These are phyloP conservation scores for Hycleus cichorii DNA, from an alignment of 1,140 invertebrate genomes.

Conservation along the genomic window DNA sequence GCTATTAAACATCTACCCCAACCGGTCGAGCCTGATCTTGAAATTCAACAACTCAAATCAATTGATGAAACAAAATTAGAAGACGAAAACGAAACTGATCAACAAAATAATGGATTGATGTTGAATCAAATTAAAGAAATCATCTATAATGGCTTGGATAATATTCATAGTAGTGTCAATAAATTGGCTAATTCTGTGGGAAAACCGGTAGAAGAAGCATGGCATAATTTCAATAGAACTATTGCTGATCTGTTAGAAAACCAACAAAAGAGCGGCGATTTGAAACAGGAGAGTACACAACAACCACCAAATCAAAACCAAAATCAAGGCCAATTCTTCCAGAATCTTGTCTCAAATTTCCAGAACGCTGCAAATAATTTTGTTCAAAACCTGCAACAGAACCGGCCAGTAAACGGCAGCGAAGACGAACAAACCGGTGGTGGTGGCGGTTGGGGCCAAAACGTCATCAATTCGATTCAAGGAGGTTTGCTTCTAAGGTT, in stretches of 20 bases:
- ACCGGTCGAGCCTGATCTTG: neutral
- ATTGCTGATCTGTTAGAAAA: neutral
- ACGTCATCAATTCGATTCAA: no score
- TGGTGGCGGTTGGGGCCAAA: neutral
- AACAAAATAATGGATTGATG: neutral
- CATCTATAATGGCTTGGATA: neutral
- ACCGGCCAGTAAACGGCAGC: neutral
- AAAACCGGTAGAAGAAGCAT: neutral
- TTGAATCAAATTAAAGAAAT: neutral
- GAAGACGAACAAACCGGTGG: neutral
- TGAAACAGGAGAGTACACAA: conserved; percentile 10
- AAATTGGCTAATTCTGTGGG: neutral
- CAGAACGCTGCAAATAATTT: conserved; percentile 18
- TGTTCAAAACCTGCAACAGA: conserved; percentile 8
- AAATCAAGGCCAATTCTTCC: conserved; percentile 9
- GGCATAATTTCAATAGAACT: neutral
- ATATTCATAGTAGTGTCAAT: neutral
- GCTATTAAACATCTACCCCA: conserved; percentile 21
- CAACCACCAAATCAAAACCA: conserved; percentile 6
- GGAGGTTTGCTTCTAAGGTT: no score
- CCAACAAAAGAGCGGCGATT: neutral
- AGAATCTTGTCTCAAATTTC: conserved; percentile 17
- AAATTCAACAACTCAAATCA: no score
- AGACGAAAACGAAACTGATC: neutral
- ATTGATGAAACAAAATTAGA: conserved; percentile 4